A percentile compares a stretch with the other conserved stretches of the same genome.
These are phyloP conservation scores for Trypoxylus dichotomus DNA, from an alignment of 1,140 invertebrate species.

Conservation along the genomic window DNA sequence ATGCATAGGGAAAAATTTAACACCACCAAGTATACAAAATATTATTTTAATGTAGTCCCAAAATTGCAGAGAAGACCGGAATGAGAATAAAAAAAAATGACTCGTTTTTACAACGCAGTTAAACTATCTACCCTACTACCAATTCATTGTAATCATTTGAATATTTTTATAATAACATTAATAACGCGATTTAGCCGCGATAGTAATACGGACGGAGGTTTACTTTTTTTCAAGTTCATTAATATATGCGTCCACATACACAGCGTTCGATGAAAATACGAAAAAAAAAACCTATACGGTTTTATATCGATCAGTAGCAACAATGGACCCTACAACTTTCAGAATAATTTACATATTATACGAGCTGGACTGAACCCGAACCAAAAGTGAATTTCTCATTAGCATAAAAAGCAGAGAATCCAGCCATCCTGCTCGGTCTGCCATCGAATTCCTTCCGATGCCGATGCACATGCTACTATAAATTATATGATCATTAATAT, in stretches of 20 bases:
- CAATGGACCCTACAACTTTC: conserved; percentile 30
- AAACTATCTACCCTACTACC: neutral
- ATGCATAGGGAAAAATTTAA: too few species aligned
- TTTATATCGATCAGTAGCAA: conserved; percentile 35
- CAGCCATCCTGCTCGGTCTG: conserved; percentile 9
- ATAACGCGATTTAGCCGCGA: neutral
- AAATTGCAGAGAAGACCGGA: too few species aligned
- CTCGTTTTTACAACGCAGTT: neutral
- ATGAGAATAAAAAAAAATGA: neutral
- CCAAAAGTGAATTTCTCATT: conserved; percentile 35
- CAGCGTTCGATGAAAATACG: conserved; percentile 2
- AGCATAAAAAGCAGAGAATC: conserved; percentile 32
- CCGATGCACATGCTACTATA: conserved; percentile 20
- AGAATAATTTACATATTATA: conserved; percentile 34
- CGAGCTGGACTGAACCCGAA: conserved; percentile 32
- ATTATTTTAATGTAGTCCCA: too few species aligned
- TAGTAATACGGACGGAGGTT: neutral
- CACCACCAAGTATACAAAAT: too few species aligned
- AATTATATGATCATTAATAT: conserved; percentile 26
- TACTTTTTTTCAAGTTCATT: neutral
- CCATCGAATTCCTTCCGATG: conserved; percentile 17
- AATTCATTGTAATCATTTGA: neutral
- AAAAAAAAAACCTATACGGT: conserved; percentile 18
- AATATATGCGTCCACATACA: neutral
- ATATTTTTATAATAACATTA: conserved; percentile 1